A percentile compares a stretch with the other conserved stretches of the same genome.
These are phyloP conservation scores for Chymomyza costata DNA, from an alignment of 1,140 invertebrate species.

Conservation along the genomic window DNA sequence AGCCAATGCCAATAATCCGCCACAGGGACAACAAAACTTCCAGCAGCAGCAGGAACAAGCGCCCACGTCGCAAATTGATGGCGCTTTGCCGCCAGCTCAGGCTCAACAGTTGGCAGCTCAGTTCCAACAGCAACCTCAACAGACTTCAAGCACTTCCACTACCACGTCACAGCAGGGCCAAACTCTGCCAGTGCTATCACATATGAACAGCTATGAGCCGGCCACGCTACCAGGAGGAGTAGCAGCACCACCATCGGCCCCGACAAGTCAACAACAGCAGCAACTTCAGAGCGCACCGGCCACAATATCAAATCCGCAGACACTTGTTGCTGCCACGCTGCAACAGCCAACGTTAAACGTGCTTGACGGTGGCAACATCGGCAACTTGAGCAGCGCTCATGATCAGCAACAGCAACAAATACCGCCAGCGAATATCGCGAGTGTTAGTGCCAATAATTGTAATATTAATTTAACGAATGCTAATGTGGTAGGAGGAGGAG, in stretches of 20 bases:
- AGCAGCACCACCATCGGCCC: slow-evolving; percentile 14
- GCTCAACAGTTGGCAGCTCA: slow-evolving; percentile 20
- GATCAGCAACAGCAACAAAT: slow-evolving; percentile 41
- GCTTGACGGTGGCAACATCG: slow-evolving; percentile 14
- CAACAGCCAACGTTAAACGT: slow-evolving; percentile 24
- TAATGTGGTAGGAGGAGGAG: slow-evolving; percentile 27
- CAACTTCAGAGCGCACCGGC: slow-evolving; percentile 61
- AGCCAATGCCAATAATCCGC: slow-evolving; percentile 22
- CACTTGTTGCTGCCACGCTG: slow-evolving; percentile 42
- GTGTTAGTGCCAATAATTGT: slow-evolving; percentile 71
- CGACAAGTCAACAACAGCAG: slow-evolving; percentile 20
- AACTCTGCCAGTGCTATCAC: slow-evolving; percentile 59
- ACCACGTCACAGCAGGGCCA: slow-evolving; percentile 48
- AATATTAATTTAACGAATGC: slow-evolving; percentile 50
- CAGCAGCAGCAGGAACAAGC: slow-evolving; percentile 20
- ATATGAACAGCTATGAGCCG: slow-evolving; percentile 57
- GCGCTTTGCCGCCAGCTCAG: slow-evolving; percentile 33
- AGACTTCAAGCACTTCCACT: slow-evolving; percentile 44
- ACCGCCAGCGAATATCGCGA: slow-evolving; percentile 56
- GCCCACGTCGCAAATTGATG: slow-evolving; percentile 59
- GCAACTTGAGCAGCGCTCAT: slow-evolving; percentile 21
- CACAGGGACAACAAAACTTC: slow-evolving; percentile 33
- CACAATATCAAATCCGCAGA: slow-evolving; percentile 61
- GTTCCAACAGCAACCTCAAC: slow-evolving; percentile 30
- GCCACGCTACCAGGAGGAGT: slow-evolving; percentile 15